Evolutionary conservation across 2,113 vertebrate genomes (phyloP), one percentile per base, ranked within the genome.

Genomic region (Bombycilla garrulus): DNA sequence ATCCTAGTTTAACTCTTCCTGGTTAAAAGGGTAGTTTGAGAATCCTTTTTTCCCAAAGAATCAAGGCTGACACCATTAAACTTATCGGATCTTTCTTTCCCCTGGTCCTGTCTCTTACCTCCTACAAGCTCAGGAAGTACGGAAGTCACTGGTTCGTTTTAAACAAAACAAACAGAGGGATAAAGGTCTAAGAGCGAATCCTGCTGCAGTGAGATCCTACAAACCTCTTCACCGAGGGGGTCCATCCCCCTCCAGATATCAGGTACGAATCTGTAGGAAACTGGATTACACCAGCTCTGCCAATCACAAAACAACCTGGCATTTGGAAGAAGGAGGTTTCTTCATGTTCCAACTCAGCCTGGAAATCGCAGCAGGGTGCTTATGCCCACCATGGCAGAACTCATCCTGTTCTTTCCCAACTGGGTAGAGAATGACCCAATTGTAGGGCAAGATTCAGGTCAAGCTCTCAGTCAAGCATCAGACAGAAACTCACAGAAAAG

Each of bases 391-490:
- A 12, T 8, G 51, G 50, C 38, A 90, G 0, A 76, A 78, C 56
- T 58, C 81, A 58, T 53, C 42, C 35, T 2, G 0, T 11, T 82
- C 76, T 38, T 38, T 81, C 72, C 26, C 17, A 35, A 1, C 33
- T 8, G 12, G 28, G 19, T 24, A 54, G 33, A 81, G 80, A 70
- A 78, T 54, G 58, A 92, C 81, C 81, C 51, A 95, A 3, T 67
- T 89, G 92, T 62, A 81, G 92, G 87, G 51, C 26, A 17, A 78
- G 87, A 96, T 92, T 92, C 95, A 95, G 86, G 84, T 70, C 92
- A 74, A 89, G 77, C 60, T 91, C 77, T 66, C 80, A 83, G 86
- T 57, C 86, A 81, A 74, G 84, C 95, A 92, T 56, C 60, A 84
- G 90, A 47, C 35, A 79, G 28, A 92, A 91, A 47, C 47, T 15